A percentile compares a stretch with the other conserved stretches of the same genome.
These are phyloP conservation scores for Apis florea DNA, from an alignment of 1,140 invertebrate genomes.

Conservation along the genomic window DNA sequence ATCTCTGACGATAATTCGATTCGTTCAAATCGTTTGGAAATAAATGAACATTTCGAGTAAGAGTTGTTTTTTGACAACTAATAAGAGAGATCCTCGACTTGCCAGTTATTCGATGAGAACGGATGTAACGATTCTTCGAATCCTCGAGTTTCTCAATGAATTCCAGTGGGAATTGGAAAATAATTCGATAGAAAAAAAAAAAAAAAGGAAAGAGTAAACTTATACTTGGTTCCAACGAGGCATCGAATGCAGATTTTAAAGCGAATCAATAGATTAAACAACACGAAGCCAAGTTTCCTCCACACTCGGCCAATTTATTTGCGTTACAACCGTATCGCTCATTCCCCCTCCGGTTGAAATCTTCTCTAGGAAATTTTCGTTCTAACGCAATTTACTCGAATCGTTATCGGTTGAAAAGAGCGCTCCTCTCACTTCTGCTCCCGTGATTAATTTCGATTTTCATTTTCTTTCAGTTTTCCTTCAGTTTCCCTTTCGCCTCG, in stretches of 20 bases:
- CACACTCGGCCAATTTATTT: neutral
- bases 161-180: no score
- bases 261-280: constrained; percentile 3
- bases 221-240: neutral
- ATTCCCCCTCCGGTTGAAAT: no score
- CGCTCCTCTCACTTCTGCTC: neutral
- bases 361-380: neutral
- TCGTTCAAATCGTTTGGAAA: no score
- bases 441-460: constrained; percentile 10
- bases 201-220: neutral
- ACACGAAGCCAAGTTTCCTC: neutral
- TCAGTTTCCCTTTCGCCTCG: no score
- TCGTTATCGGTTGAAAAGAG: neutral
- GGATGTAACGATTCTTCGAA: no score
- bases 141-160: no score
- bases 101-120: no score
- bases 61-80: no score
- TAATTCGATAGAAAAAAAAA: neutral
- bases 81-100: no score
- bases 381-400: constrained; percentile 9
- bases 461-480: constrained; percentile 4
- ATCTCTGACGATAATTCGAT: neutral
- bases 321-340: neutral
- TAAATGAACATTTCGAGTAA: no score
- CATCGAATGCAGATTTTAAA: constrained; percentile 1